Base-by-base conservation (phyloP, 2,888 invertebrate species). In the Drosophila mimetica region DNA sequence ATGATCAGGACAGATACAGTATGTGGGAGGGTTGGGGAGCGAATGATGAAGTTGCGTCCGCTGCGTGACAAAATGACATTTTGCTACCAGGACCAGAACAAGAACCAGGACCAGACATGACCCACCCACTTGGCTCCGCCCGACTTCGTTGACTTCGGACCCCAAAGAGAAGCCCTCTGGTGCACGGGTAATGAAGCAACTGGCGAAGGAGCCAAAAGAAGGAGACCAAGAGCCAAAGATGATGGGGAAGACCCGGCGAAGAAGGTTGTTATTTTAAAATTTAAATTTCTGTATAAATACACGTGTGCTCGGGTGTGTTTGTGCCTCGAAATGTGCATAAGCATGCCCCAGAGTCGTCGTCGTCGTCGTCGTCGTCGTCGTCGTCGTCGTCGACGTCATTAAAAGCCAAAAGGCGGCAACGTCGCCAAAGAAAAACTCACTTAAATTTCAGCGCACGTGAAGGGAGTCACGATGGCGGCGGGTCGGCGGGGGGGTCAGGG, bases 51-150 rank as follows among this genome's bases (percentile, higher is more conserved):
- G 76, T 74, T 76, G 72, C 59, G 48, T 53, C 60, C 52, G 79
- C 66, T 87, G 74, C 83, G 88, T 87, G 88, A 87, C 88, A 82
- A 87, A 87, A 82, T 86, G 86, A 77, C 83, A 87, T 84, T 84
- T 79, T 71, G 80, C 83, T 73, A 71, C 72, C 71, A 69, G 71
- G 53, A 28, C 39, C 20, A 16, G 28, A 36, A 32, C 42, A 50
- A 64, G 79, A 65, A n/a, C 18, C 41, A 50, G 50, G 42, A 28
- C 58, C 70, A 67, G 69, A 51, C 67, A 58, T 25, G 51, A 58
- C 70, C 70, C 70, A 50, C 50, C 48, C 71, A 58, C 69, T 46
- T 32, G 48, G 28, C 28, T 16, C 14, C 52, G 53, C 51, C 34
- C 64, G 52, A 41, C 47, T n/a, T n/a, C 30, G 63, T 61, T 70